phyloP scores from a whole-genome alignment of 2,113 vertebrate genomes.

The Illadopsis cleaveri region DNA sequence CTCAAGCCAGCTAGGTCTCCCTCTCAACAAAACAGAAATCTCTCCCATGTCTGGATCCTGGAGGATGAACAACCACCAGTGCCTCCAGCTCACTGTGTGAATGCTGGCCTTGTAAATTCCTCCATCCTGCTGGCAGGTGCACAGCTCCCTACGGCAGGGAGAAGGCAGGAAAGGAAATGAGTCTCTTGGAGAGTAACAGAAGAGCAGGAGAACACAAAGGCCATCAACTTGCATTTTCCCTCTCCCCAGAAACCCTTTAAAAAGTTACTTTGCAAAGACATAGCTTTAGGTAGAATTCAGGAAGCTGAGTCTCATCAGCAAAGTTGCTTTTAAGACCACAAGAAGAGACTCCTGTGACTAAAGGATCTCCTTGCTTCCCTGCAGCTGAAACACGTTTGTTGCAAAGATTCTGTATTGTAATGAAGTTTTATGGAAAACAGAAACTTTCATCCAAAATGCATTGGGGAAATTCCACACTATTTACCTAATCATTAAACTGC shows the following conservation, averaged over 20 bases:
- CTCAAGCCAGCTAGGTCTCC: background rate
- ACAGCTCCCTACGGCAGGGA: conserved; percentile 9
- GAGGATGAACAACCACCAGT: background rate
- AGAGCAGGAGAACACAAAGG: background rate
- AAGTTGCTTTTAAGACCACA: background rate
- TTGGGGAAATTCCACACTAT: background rate
- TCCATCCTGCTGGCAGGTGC: background rate
- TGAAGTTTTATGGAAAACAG: background rate
- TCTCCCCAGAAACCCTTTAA: background rate
- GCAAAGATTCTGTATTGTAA: background rate
- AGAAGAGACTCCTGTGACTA: background rate
- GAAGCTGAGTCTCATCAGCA: background rate
- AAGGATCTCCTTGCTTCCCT: background rate
- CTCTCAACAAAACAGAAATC: background rate
- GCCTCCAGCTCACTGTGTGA: conserved; percentile 22
- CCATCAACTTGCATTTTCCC: background rate
- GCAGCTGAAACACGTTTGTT: background rate
- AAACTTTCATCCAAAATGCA: background rate
- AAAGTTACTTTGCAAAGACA: background rate
- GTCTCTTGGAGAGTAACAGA: background rate
- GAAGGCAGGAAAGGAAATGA: conserved; percentile 37
- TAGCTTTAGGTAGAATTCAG: background rate
- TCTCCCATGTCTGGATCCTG: background rate
- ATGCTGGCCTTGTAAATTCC: conserved; percentile 15
- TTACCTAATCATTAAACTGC: background rate